These are phyloP conservation scores for Muscicapa striata DNA, from an alignment of 2,797 vertebrate species.

Conservation along the genomic window DNA sequence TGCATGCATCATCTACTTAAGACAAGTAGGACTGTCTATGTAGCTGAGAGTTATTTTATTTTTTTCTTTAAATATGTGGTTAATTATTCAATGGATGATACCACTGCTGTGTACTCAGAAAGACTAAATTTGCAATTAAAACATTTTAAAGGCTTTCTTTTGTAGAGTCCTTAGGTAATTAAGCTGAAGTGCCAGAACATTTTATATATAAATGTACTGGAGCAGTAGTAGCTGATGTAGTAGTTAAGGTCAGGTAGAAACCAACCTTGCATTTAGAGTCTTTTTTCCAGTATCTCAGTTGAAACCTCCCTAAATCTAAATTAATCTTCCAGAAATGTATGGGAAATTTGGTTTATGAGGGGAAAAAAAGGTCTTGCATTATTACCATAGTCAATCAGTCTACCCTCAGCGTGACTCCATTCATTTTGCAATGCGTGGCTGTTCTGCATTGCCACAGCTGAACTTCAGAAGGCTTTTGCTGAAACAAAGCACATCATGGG, in stretches of 20 bases:
- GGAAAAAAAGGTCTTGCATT: conserved; percentile 35
- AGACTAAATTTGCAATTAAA: conserved; percentile 56
- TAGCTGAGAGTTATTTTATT: not conserved
- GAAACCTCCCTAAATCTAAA: conserved; percentile 49
- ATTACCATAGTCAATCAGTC: conserved; percentile 23
- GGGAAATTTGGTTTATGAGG: conserved; percentile 57
- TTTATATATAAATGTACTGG: conserved; percentile 22
- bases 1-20: conserved; percentile 14
- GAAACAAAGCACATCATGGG: not conserved
- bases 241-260: conserved; percentile 56
- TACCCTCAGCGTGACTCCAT: conserved; percentile 2
- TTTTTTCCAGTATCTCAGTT: conserved; percentile 36
- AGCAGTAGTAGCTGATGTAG: conserved; percentile 31
- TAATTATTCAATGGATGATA: conserved; percentile 43
- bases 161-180: conserved; percentile 54
- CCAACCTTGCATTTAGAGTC: conserved; percentile 35
- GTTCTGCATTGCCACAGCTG: not conserved
- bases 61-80: conserved; percentile 11
- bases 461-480: conserved; percentile 17
- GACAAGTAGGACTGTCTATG: not conserved
- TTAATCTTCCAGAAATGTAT: conserved; percentile 58
- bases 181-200: conserved; percentile 35
- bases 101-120: conserved; percentile 46
- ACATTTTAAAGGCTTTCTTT: conserved; percentile 52
- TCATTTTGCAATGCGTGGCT: not conserved